Evolutionary conservation across 53 echinoderm and acorn worm genomes (phyloP).

Genomic region (Hippasteria phrygiana): DNA sequence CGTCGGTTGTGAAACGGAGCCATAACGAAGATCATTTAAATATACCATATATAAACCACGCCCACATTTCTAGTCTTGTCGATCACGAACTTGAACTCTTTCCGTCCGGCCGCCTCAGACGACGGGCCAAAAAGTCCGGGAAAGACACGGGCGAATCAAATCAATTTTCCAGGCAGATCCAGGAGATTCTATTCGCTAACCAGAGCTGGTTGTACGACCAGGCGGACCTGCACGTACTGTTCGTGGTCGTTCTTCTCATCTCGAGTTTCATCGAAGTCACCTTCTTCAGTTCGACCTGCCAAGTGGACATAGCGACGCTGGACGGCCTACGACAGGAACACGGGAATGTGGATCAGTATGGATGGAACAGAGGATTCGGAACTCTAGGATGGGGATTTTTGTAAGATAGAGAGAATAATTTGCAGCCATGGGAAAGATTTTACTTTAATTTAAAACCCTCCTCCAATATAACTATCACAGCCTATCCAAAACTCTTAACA

Average conservation of each 20-base stretch:
- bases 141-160: background rate
- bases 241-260: constrained; percentile 68
- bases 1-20: background rate
- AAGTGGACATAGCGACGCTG: constrained; percentile 79
- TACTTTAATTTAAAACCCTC: too few relatives aligned
- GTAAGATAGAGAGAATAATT: too few relatives aligned
- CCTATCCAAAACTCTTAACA: too few relatives aligned
- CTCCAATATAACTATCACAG: too few relatives aligned
- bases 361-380: constrained; percentile 22
- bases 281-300: constrained; percentile 53
- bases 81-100: too few relatives aligned
- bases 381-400: constrained; percentile 16
- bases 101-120: background rate
- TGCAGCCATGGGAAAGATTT: too few relatives aligned
- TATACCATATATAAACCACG: too few relatives aligned
- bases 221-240: constrained; percentile 47
- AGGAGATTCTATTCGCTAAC: constrained; percentile 52
- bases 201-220: constrained; percentile 86
- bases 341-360: constrained; percentile 14
- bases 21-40: background rate
- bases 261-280: constrained; percentile 64
- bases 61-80: too few relatives aligned
- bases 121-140: too few relatives aligned
- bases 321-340: constrained; percentile 44
- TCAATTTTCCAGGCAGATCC: background rate